Conservation (phyloP, 2,888 invertebrate genomes). For the Leucania comma region DNA sequence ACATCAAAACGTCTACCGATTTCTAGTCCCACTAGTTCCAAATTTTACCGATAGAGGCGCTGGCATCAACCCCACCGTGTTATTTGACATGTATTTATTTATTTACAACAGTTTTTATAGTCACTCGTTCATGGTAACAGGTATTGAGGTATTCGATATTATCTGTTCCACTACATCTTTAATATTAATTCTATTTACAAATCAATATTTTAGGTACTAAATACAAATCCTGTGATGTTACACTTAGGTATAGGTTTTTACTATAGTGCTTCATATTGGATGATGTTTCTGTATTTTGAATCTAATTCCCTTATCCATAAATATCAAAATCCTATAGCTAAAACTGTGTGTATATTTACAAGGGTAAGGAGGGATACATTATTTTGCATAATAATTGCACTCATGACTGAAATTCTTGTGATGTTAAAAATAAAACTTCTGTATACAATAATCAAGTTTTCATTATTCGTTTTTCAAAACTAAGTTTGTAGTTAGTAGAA, state of each 20-base stretch:
- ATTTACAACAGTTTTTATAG: slow-evolving; percentile 43
- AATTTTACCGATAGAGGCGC: slow-evolving; percentile 23
- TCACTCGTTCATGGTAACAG: slow-evolving; percentile 65
- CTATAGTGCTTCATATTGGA: slow-evolving; percentile 25
- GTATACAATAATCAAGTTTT: not conserved
- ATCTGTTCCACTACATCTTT: slow-evolving; percentile 64
- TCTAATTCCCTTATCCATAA: slow-evolving; percentile 47
- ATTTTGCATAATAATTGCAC: slow-evolving; percentile 17
- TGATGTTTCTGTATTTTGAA: slow-evolving; percentile 40
- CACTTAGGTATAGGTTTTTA: slow-evolving; percentile 41
- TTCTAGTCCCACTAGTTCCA: slow-evolving; percentile 6
- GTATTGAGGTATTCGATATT: slow-evolving; percentile 67
- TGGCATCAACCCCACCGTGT: slow-evolving; percentile 13
- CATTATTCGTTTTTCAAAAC: too few species aligned
- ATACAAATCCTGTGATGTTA: slow-evolving; percentile 62
- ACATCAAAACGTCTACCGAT: not conserved
- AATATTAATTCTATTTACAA: slow-evolving; percentile 61
- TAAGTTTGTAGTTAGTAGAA: too few species aligned
- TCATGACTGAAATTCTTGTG: not conserved
- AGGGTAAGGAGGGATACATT: not conserved
- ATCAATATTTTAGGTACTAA: slow-evolving; percentile 57
- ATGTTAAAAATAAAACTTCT: not conserved
- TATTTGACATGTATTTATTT: slow-evolving; percentile 44
- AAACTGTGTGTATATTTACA: slow-evolving; percentile 53
- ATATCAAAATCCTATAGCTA: slow-evolving; percentile 29